Base-by-base conservation (phyloP, 92 coral and sea anemone genomes). In the Epizoanthus rinbou region DNA sequence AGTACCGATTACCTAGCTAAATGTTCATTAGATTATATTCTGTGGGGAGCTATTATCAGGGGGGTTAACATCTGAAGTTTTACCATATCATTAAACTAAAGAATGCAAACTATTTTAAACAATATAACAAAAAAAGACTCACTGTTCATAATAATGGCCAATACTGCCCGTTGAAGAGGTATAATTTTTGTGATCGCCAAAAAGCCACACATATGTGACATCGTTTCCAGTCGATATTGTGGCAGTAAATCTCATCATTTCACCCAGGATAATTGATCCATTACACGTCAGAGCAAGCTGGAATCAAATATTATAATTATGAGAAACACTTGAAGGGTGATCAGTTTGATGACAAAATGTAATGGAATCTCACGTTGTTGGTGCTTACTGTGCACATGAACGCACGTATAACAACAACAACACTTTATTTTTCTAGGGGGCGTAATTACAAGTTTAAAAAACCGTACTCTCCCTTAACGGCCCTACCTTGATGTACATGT, bases 151-250 rank as follows among this genome's bases (percentile, higher is more conserved):
- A 24, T 19, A 39, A 45, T 71, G 58, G 1, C 5, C 8, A 71
- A 71, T 37, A 6, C 6, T 17, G 13, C 45, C 33, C 9, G 7
- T 39, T 14, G 8, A 9, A 71, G 33, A 45, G 57, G 50, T 56
- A 41, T n/a, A 6, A 71, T 53, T 71, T n/a, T 21, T 39, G 58
- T 71, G 45, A 23, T 71, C 76, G 11, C 76, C 76, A 45, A 71
- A 45, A 19, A 39, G 2, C 76, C 76, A 71, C 17, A n/a, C 14
- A 57, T 41, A 71, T 13, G 76, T 8, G n/a, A 56, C 59, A 17
- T 71, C 21, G 18, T 10, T 31, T 24, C 15, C 15, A 4, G 76
- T 53, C 9, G 76, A 19, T 3, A 71, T 45, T 45, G 33, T n/a
- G 18, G 76, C 76, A 53, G 54, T 45, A 45, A 71, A 71, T 28